A percentile compares a stretch with the other conserved stretches of the same genome.
These are phyloP conservation scores for Cerastis rubricosa DNA, from an alignment of 2,888 invertebrate genomes.

Conservation along the genomic window DNA sequence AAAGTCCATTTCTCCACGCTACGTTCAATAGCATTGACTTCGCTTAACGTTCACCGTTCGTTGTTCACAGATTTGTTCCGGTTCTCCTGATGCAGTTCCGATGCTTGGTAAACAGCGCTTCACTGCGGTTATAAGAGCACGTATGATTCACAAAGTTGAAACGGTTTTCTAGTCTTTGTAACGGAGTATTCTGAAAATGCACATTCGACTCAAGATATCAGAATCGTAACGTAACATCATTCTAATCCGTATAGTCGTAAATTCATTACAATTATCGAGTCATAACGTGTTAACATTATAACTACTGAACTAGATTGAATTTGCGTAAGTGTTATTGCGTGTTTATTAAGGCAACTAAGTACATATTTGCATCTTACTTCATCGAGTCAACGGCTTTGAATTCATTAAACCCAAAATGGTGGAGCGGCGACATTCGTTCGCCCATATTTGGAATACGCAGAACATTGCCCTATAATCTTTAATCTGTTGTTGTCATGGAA, in stretches of 20 bases:
- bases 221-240: constrained; percentile 1
- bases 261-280: constrained; percentile 38
- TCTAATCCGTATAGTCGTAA: constrained; percentile 23
- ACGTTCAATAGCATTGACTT: constrained; percentile 67
- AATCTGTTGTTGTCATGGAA: constrained; percentile 69
- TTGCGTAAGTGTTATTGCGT: constrained; percentile 68
- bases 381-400: constrained; percentile 73
- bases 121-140: constrained; percentile 10
- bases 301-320: constrained; percentile 60
- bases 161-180: constrained; percentile 28
- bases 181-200: constrained; percentile 19
- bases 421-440: constrained; percentile 70
- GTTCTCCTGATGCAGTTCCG: constrained; percentile 71
- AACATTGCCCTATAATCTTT: constrained; percentile 76
- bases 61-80: constrained; percentile 69
- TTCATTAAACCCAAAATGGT: constrained; percentile 75
- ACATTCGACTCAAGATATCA: constrained; percentile 5
- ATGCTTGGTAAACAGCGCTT: constrained; percentile 47
- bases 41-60: constrained; percentile 59
- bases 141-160: constrained; percentile 26
- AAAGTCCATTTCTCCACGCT: constrained; percentile 70
- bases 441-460: constrained; percentile 75
- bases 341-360: constrained; percentile 60
- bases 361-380: constrained; percentile 66
- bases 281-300: constrained; percentile 61